phyloP scores from a whole-genome alignment of 2,888 invertebrate species.

The Hybos culiciformis region DNA sequence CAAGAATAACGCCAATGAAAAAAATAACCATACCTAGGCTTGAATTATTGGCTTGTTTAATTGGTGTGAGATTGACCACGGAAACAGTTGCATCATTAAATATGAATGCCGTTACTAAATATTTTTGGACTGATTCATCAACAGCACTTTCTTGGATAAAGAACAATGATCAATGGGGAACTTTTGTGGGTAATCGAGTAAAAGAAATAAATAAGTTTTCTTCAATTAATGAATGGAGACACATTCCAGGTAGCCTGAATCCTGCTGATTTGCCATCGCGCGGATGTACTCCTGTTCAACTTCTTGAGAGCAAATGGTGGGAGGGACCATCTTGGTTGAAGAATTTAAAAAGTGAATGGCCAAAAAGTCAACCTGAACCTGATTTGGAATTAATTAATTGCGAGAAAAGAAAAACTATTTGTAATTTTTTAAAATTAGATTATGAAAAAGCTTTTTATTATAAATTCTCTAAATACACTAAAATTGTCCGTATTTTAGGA shows the following conservation, averaged over 20 bases:
- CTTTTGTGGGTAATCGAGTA: constrained; percentile 8
- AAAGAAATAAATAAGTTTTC: constrained; percentile 13
- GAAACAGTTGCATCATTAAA: constrained; percentile 11
- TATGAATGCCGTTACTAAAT: constrained; percentile 7
- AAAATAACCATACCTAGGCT: constrained; percentile 20
- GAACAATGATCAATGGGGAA: constrained; percentile 20
- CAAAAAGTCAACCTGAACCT: constrained; percentile 5
- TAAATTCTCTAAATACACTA: constrained; percentile 15
- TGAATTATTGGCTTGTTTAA: constrained; percentile 21
- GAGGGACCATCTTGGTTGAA: constrained; percentile 22
- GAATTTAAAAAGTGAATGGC: constrained; percentile 16
- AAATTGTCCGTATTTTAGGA: constrained; percentile 16
- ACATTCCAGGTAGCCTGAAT: constrained; percentile 19
- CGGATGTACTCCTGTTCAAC: constrained; percentile 18
- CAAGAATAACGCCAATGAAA: constrained; percentile 20
- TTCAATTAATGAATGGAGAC: constrained; percentile 12
- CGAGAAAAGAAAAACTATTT: not conserved
- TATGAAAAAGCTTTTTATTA: not conserved
- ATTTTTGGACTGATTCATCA: constrained; percentile 21
- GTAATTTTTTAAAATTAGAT: not conserved
- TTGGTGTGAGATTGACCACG: constrained; percentile 16
- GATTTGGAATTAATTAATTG: not conserved
- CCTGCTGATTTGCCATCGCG: constrained; percentile 24
- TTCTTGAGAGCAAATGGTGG: constrained; percentile 23
- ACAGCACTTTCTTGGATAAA: constrained; percentile 24